phyloP scores from a whole-genome alignment of 2,888 invertebrate species.

The Chydorus sphaericus region DNA sequence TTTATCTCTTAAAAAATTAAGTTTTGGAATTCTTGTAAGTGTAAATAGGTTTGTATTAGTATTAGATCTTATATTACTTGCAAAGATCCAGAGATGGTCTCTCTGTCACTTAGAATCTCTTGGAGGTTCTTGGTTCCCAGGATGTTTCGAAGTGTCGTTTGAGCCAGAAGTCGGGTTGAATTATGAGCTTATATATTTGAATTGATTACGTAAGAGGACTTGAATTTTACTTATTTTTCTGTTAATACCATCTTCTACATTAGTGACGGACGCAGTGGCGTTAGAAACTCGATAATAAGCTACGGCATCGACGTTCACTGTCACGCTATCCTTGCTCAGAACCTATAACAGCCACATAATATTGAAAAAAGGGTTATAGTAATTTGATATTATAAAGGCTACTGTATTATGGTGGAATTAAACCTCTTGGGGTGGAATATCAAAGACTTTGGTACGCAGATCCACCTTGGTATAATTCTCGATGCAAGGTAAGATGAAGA shows the following conservation, averaged over 20 bases:
- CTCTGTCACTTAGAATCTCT: slow-evolving; percentile 90
- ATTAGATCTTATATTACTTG: slow-evolving; percentile 26
- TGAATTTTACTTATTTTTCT: too few relatives aligned
- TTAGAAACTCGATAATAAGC: slow-evolving; percentile 62
- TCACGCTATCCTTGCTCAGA: slow-evolving; percentile 89
- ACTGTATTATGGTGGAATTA: slow-evolving; percentile 16
- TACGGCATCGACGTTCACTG: slow-evolving; percentile 92
- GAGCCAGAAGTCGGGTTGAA: slow-evolving; percentile 37
- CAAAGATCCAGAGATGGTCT: slow-evolving; percentile 62
- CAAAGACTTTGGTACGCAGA: slow-evolving; percentile 84
- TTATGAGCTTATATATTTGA: too few relatives aligned
- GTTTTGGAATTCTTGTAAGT: not conserved
- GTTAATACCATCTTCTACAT: slow-evolving; percentile 97
- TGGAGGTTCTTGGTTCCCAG: slow-evolving; percentile 91
- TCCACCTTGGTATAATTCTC: slow-evolving; percentile 90
- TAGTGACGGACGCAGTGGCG: slow-evolving; percentile 91
- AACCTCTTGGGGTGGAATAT: slow-evolving; percentile 96
- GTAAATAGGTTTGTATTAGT: not conserved
- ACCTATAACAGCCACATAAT: slow-evolving; percentile 51
- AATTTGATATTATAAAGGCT: not conserved
- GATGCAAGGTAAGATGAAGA: slow-evolving; percentile 91
- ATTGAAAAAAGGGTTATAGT: not conserved
- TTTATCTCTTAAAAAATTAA: too few relatives aligned
- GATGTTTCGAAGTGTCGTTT: slow-evolving; percentile 84
- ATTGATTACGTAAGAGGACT: too few relatives aligned